Conservation (phyloP, 2,797 vertebrate genomes). For the Ptychadena robeensis region DNA sequence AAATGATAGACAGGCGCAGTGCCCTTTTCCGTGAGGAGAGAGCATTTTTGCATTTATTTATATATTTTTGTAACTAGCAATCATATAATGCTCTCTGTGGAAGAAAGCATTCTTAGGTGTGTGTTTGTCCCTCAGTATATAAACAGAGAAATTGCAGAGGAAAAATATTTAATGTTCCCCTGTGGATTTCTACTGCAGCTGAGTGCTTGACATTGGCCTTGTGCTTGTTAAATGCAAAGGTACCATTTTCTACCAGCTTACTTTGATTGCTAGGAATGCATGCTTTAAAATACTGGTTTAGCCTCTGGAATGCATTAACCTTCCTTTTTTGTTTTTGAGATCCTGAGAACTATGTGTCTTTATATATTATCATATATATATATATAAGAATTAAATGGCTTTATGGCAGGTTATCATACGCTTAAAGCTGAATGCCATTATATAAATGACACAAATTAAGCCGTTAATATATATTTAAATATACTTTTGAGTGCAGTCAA, state of each 20-base stretch:
- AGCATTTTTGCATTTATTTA: conserved; percentile 26
- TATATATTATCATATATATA: background rate
- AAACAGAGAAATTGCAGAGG: conserved; percentile 50
- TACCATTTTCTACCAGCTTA: conserved; percentile 33
- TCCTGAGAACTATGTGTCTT: background rate
- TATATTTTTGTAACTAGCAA: conserved; percentile 24
- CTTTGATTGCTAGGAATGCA: conserved; percentile 42
- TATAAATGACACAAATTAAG: background rate
- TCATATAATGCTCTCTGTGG: conserved; percentile 27
- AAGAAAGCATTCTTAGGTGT: conserved; percentile 22
- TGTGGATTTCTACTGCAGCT: conserved; percentile 34
- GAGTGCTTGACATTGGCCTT: conserved; percentile 39
- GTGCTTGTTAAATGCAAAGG: conserved; percentile 40
- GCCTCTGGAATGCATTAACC: conserved; percentile 20
- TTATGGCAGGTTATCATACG: too few species aligned
- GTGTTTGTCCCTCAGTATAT: conserved; percentile 28
- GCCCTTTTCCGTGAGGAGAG: background rate
- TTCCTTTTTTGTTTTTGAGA: conserved; percentile 12
- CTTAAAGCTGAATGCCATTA: background rate
- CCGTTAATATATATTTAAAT: too few species aligned
- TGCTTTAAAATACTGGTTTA: conserved; percentile 33
- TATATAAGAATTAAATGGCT: too few species aligned
- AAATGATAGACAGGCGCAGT: background rate
- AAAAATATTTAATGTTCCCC: conserved; percentile 34
- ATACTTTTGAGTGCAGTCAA: too few species aligned